Evolutionary conservation across 1,140 invertebrate genomes (phyloP), one percentile per base, ranked within the genome.

Genomic region (Pentalonia nigronervosa): DNA sequence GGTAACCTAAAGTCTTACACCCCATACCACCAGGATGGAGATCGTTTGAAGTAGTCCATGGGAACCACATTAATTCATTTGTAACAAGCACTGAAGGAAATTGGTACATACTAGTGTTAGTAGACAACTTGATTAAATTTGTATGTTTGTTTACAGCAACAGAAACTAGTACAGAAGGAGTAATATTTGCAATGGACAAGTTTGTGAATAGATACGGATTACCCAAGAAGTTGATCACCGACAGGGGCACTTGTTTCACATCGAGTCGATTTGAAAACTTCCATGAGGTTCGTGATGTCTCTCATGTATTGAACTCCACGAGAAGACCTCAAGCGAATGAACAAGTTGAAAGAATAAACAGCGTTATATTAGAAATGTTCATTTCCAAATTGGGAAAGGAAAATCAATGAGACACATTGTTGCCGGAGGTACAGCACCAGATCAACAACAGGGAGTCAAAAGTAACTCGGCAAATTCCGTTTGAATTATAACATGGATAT

Each of bases 1-100:
- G 7, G 7, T 41, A 41, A 2, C 83, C 83, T 7, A 84, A 84
- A 1, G 25, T 86, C 30, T 87, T 93, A 53, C 36, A 93, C 11
- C 92, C 83, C 7, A 93, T 93, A 36, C 92, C 92, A 17, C n/a
- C 84, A 56, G 92, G 92, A 11, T n/a, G 11, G 25, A 30, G 30
- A 11, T n/a, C 67, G 0, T 76, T 76, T 17, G 25, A 30, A 9
- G 14, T 34, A 34, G 8, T 34, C 25, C 67, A 76, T 76, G 67
- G 8, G 14, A n/a, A 76, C 30, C 67, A 76, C 30, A 76, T 34
- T n/a, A n/a, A n/a, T 34, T n/a, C 67, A 2, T 34, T 76, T 30
- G n/a, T n/a, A 76, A 76, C 30, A 0, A 76, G 30, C 30, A 34
- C 67, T 3, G n/a, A 76, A 34, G 67, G n/a, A 34, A 76, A 76